Percentiles rank a stretch among this genome's conserved stretches.
Conservation (phyloP, 2,113 vertebrate genomes). For the Corythornis madagascariensis region DNA sequence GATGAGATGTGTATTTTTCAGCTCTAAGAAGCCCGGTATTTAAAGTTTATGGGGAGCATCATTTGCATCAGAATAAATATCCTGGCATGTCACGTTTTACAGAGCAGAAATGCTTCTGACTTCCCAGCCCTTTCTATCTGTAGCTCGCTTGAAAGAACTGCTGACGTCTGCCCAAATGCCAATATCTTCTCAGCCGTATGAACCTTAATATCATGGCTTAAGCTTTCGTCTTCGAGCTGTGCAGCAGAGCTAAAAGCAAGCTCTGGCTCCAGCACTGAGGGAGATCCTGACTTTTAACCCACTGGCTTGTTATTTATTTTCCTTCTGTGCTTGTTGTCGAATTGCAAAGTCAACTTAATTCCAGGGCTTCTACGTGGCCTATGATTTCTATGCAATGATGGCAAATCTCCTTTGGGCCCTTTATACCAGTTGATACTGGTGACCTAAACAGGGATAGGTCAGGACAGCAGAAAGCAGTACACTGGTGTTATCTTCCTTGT, state of each 20-base stretch:
- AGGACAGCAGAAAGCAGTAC: background rate
- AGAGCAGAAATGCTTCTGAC: constrained; percentile 14
- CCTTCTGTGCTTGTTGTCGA: background rate
- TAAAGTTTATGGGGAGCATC: background rate
- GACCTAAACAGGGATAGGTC: background rate
- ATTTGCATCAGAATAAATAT: background rate
- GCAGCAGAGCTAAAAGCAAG: background rate
- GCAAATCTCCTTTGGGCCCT: constrained; percentile 3
- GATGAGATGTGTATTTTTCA: background rate
- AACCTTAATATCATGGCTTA: constrained; percentile 25
- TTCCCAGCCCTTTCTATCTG: constrained; percentile 26
- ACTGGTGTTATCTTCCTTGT: background rate
- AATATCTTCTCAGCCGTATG: background rate
- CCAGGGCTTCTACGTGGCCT: background rate
- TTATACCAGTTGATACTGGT: background rate
- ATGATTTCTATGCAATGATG: background rate
- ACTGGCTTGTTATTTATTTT: constrained; percentile 26
- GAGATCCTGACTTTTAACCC: constrained; percentile 29
- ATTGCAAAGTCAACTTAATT: constrained; percentile 14
- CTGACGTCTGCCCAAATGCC: constrained; percentile 54
- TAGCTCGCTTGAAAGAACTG: constrained; percentile 27
- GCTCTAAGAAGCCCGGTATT: background rate
- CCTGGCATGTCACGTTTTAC: background rate
- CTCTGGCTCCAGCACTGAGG: background rate
- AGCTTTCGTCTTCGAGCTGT: background rate